Percentiles rank a stretch among this genome's conserved stretches.
Conservation (phyloP, 2,113 vertebrate species). For the Pseudonaja textilis region DNA sequence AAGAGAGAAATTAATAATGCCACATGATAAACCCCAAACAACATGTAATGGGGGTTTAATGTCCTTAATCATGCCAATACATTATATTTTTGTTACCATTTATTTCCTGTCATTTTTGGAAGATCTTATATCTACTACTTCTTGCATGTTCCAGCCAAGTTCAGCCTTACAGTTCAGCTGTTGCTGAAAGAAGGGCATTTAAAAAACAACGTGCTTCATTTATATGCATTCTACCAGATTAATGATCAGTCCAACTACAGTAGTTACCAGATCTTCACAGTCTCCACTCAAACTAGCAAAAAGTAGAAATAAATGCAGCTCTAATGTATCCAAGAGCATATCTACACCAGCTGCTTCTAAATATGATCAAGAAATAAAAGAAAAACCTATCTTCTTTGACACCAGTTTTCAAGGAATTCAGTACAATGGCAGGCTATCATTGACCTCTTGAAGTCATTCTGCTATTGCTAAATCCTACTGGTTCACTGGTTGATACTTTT, state of each 20-base stretch:
- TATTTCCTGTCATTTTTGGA: background rate
- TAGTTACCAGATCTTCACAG: background rate
- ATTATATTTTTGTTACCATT: background rate
- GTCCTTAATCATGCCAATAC: background rate
- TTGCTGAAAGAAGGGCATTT: background rate
- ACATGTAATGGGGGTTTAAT: background rate
- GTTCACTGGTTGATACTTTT: background rate
- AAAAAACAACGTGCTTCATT: background rate
- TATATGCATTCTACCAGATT: background rate
- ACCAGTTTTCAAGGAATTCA: background rate
- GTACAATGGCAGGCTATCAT: background rate
- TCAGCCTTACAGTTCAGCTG: too few species aligned
- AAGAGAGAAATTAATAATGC: background rate
- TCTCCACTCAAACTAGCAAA: background rate
- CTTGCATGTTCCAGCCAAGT: background rate
- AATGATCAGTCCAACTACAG: background rate
- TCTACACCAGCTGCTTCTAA: background rate
- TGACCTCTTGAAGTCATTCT: background rate
- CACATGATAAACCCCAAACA: background rate
- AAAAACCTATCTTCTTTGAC: background rate
- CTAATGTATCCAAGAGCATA: background rate
- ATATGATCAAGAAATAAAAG: background rate
- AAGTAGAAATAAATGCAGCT: background rate
- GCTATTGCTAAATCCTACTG: background rate
- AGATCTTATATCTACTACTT: background rate